These are phyloP conservation scores for Poecilia latipinna DNA, from an alignment of 2,113 vertebrate genomes.

Conservation along the genomic window DNA sequence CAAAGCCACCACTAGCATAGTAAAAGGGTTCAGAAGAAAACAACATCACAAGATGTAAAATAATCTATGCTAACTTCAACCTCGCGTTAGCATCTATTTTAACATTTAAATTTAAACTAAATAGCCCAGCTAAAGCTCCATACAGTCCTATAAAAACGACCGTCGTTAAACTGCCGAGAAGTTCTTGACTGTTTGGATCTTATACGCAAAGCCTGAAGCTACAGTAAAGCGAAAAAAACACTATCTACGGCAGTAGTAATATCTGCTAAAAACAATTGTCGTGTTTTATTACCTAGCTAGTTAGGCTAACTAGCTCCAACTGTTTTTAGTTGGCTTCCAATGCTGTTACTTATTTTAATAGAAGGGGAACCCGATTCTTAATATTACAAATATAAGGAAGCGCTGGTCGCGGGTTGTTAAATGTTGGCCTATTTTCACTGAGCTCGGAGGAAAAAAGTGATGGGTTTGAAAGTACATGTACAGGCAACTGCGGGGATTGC, in stretches of 20 bases:
- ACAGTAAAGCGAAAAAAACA: slow-evolving; percentile 1
- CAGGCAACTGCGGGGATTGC: slow-evolving; percentile 16
- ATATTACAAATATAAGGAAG: slow-evolving; percentile 35
- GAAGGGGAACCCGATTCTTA: slow-evolving; percentile 25
- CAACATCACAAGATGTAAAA: background rate
- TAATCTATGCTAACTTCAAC: background rate
- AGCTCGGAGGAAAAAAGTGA: background rate
- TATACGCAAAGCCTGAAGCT: slow-evolving; percentile 24
- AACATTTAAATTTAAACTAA: slow-evolving; percentile 28
- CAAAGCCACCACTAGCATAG: slow-evolving; percentile 9
- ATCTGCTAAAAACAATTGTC: slow-evolving; percentile 61
- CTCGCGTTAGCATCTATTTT: background rate
- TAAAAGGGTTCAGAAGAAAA: background rate
- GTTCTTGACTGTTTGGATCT: slow-evolving; percentile 43
- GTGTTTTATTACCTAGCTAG: slow-evolving; percentile 55
- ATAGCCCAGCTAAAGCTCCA: slow-evolving; percentile 29
- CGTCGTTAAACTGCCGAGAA: slow-evolving; percentile 26
- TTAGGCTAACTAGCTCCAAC: slow-evolving; percentile 62
- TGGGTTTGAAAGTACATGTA: slow-evolving; percentile 2
- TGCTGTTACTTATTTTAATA: slow-evolving; percentile 38
- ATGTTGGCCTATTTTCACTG: background rate
- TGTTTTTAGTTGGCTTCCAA: slow-evolving; percentile 57
- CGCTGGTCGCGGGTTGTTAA: slow-evolving; percentile 16
- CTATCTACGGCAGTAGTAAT: slow-evolving; percentile 2
- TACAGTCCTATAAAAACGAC: slow-evolving; percentile 32